These are phyloP conservation scores for Rhabdornis inornatus DNA, from an alignment of 2,113 vertebrate species.

Conservation along the genomic window DNA sequence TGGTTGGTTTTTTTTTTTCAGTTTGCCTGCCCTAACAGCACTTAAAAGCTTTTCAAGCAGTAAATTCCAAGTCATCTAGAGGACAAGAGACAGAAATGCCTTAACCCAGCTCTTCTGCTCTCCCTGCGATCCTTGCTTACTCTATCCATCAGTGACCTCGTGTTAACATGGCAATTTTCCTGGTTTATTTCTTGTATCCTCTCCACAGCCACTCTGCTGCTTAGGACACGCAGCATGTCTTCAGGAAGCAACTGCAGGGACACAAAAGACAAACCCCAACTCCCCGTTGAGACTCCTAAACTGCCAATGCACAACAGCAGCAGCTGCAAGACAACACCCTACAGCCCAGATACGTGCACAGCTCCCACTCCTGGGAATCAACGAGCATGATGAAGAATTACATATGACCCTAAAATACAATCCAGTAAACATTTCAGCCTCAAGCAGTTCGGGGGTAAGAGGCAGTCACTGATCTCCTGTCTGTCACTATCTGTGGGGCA, in stretches of 20 bases:
- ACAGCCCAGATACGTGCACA: background rate
- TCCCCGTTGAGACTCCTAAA: background rate
- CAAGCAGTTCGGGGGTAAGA: background rate
- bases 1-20: background rate
- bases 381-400: background rate
- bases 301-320: background rate
- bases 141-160: background rate
- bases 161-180: background rate
- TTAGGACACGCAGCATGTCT: background rate
- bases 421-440: background rate
- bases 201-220: background rate
- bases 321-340: background rate
- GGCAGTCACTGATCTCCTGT: background rate
- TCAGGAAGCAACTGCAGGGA: background rate
- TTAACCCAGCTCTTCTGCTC: background rate
- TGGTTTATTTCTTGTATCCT: background rate
- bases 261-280: background rate
- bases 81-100: background rate
- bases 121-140: background rate
- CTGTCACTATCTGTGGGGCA: background rate
- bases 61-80: slow-evolving; percentile 22
- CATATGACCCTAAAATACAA: background rate
- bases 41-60: slow-evolving; percentile 15
- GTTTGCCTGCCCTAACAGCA: background rate
- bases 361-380: background rate